Conservation (phyloP, 1,140 invertebrate species). For the Archivesica marissinica region DNA sequence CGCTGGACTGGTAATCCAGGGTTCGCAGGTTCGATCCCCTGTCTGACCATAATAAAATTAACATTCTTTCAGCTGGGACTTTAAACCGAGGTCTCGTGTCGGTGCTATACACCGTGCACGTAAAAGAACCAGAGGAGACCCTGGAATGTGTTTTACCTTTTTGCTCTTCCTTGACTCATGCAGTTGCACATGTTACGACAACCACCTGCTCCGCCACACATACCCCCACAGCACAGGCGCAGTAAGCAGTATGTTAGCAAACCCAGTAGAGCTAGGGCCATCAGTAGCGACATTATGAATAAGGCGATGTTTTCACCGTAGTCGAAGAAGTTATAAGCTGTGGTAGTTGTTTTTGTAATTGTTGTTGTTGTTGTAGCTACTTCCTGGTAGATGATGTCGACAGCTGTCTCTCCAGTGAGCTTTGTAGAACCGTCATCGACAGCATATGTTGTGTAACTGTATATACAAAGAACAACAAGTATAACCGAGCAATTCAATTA, state of each 20-base stretch:
- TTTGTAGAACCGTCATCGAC: conserved; percentile 22
- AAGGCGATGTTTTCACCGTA: conserved; percentile 40
- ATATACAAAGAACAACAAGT: too few species aligned
- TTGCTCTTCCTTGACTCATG: too few species aligned
- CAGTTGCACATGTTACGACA: neutral
- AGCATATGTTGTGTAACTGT: too few species aligned
- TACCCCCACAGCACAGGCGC: neutral
- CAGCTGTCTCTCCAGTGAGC: neutral
- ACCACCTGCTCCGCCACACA: neutral
- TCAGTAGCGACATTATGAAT: conserved; percentile 22
- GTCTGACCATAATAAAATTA: too few species aligned
- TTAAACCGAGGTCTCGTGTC: too few species aligned
- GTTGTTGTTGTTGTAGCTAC: conserved; percentile 24
- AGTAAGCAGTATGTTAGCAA: conserved; percentile 21
- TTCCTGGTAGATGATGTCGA: conserved; percentile 21
- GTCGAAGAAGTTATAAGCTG: conserved; percentile 43
- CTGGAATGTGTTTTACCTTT: too few species aligned
- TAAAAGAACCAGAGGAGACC: too few species aligned
- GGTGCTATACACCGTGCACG: too few species aligned
- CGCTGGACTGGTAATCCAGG: too few species aligned
- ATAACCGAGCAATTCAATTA: too few species aligned
- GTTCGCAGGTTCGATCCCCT: too few species aligned
- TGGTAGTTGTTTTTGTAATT: conserved; percentile 29
- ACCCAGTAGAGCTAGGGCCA: conserved; percentile 29
- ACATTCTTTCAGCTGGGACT: too few species aligned